These are phyloP conservation scores for Trichoplax adhaerens DNA, from an alignment of 37 sponge, comb jelly and placozoan species.

Conservation along the genomic window DNA sequence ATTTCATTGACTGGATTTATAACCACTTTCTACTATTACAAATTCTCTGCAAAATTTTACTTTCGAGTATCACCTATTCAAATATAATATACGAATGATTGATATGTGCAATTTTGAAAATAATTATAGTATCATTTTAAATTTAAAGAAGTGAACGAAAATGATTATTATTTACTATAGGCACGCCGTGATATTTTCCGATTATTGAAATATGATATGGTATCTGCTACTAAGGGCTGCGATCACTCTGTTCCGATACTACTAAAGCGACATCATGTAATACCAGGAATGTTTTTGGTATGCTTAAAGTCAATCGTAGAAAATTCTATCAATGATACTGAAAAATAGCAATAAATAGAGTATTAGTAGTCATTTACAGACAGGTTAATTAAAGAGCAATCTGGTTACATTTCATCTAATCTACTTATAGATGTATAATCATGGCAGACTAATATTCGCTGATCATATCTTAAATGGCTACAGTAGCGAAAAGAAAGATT, in stretches of 20 bases:
- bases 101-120: too few species aligned
- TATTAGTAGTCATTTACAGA: neutral
- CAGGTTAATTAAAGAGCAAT: neutral
- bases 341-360: conserved; percentile 1
- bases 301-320: neutral
- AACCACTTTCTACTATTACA: neutral
- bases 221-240: conserved; percentile 19
- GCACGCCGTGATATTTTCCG: conserved; percentile 39
- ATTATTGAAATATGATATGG: conserved; percentile 70
- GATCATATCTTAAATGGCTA: conserved; percentile 85
- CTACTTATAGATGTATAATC: conserved; percentile 55
- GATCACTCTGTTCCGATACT: conserved; percentile 17
- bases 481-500: conserved; percentile 66
- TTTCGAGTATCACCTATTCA: too few species aligned
- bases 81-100: too few species aligned
- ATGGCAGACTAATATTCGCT: conserved; percentile 54
- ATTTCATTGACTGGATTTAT: neutral
- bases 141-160: too few species aligned
- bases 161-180: too few species aligned
- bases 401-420: neutral
- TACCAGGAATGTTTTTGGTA: conserved; percentile 75
- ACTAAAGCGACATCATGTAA: conserved; percentile 54
- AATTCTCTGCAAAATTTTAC: too few species aligned
- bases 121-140: too few species aligned
- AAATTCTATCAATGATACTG: neutral